These are phyloP conservation scores for Herpailurus yagouaroundi DNA, from an alignment of 2,113 vertebrate species.

Conservation along the genomic window DNA sequence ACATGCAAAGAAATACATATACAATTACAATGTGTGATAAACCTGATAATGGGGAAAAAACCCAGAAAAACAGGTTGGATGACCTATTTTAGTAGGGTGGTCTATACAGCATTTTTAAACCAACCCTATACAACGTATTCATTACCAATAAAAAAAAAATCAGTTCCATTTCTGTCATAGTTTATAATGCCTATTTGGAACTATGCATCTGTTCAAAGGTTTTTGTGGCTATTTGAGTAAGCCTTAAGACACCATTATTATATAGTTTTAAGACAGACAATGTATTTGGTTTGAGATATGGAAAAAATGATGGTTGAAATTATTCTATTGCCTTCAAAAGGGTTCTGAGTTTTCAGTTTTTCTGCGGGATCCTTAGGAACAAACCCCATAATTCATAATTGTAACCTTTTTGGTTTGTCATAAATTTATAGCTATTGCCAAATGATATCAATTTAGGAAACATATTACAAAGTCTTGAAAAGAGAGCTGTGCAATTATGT, in stretches of 20 bases:
- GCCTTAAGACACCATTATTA: slow-evolving; percentile 15
- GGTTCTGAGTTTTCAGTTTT: slow-evolving; percentile 39
- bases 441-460: slow-evolving; percentile 70
- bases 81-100: neutral
- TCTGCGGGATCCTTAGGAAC: slow-evolving; percentile 53
- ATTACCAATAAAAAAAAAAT: slow-evolving; percentile 59
- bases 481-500: slow-evolving; percentile 16
- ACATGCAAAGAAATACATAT: neutral
- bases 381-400: slow-evolving; percentile 28
- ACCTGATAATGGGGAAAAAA: neutral
- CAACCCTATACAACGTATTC: neutral
- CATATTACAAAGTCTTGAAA: slow-evolving; percentile 53
- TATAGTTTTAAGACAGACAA: slow-evolving; percentile 31
- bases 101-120: neutral
- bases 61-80: neutral
- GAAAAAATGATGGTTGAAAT: slow-evolving; percentile 37
- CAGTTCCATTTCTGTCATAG: neutral
- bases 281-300: slow-evolving; percentile 49
- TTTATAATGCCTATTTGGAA: slow-evolving; percentile 58
- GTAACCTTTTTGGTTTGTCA: slow-evolving; percentile 7
- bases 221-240: slow-evolving; percentile 49
- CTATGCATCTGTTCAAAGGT: neutral
- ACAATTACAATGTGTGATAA: neutral
- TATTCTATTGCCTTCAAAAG: slow-evolving; percentile 17
- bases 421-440: slow-evolving; percentile 52